Base-by-base conservation (phyloP, 2,888 invertebrate species). In the Spodoptera picta region DNA sequence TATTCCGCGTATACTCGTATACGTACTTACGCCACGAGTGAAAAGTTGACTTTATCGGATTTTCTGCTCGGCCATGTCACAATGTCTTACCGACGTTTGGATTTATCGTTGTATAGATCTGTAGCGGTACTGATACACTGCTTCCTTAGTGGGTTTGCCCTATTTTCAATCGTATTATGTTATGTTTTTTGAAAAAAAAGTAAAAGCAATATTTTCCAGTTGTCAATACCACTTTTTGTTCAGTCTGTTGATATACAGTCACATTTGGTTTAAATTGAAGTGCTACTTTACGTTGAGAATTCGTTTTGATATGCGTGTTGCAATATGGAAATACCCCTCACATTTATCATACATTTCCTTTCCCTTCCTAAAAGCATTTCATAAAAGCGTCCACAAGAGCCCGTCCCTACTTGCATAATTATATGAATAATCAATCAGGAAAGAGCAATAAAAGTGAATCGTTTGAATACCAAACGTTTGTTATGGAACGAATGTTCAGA, bases 41-140 rank as follows among this genome's bases (percentile, higher is more conserved):
- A 75, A 82, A 81, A 83, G 80, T 83, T 83, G 60, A 75, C 68
- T 73, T 65, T 79, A 82, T 83, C 70, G 72, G 69, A 65, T 80
- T 83, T 80, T 71, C 75, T 73, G 62, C 68, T 67, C 69, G 54
- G 49, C 62, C 51, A 66, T 69, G 54, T 72, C 74, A 62, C 61
- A 58, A 50, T 72, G 58, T 63, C 51, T 55, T 53, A 23, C 48
- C 51, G 51, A 64, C 56, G 54, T 65, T 66, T 63, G 55, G 67
- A 60, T 69, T 63, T 73, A 75, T 69, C 63, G 46, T 24, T 48
- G 51, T 46, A 70, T 53, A 61, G 57, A 77, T 79, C 64, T 58
- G 27, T 44, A 54, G 42, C 49, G 23, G 12, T 60, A 59, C 48
- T 42, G 14, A 54, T 62, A 63, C 41, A 24, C 12, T 48, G 59